Evolutionary conservation across 1,140 invertebrate genomes (phyloP).

Genomic region (Coptotermes formosanus): DNA sequence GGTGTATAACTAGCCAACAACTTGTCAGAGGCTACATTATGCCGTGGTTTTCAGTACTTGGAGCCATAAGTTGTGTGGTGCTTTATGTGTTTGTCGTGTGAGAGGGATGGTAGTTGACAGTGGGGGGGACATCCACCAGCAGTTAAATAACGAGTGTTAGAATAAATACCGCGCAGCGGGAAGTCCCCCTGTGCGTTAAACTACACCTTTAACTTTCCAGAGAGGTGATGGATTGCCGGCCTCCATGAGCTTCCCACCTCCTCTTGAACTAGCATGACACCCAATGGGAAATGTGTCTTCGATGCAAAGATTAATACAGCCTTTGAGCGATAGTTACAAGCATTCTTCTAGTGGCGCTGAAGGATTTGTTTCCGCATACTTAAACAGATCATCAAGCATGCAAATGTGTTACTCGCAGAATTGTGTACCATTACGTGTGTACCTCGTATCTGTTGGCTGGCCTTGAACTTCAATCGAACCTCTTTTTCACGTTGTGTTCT

Average conservation of each 20-base stretch:
- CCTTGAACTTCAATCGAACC: no score
- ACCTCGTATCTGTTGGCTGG: no score
- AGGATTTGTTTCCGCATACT: no score
- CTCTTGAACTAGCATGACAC: not conserved
- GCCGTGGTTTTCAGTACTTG: not conserved
- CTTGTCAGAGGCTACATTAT: conserved; percentile 6
- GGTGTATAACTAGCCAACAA: not conserved
- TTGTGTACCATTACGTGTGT: no score
- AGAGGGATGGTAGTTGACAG: not conserved
- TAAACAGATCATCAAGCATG: no score
- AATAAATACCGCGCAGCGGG: conserved; percentile 26
- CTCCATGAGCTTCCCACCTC: not conserved
- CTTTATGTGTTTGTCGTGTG: not conserved
- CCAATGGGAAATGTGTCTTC: not conserved
- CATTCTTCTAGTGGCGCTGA: no score
- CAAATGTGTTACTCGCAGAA: no score
- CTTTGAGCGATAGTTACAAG: conserved; percentile 5
- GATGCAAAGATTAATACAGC: not conserved
- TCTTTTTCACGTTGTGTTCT: no score
- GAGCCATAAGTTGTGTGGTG: not conserved
- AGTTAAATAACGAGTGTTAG: conserved; percentile 23
- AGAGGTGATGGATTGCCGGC: not conserved
- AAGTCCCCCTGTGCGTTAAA: not conserved
- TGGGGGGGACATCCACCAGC: not conserved
- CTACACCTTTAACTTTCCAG: conserved; percentile 13